phyloP scores from a whole-genome alignment of 2,888 invertebrate species.

The Hyles lineata region DNA sequence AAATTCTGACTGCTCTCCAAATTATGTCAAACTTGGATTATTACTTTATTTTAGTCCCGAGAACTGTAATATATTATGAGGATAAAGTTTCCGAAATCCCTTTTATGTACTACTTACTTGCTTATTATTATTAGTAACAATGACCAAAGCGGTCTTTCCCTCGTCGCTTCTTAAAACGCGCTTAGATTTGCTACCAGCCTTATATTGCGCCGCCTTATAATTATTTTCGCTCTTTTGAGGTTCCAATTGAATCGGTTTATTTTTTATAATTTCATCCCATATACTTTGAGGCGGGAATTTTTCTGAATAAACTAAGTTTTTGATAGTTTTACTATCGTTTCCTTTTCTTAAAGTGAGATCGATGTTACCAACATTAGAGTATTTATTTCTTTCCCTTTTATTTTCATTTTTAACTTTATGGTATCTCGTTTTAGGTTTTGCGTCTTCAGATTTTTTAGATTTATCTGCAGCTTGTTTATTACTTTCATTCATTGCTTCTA shows the following conservation, averaged over 20 bases:
- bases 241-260: slow-evolving; percentile 47
- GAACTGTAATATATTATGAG: no score
- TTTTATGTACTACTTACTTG: slow-evolving; percentile 4
- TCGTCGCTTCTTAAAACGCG: slow-evolving; percentile 28
- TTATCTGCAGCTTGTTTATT: slow-evolving; percentile 16
- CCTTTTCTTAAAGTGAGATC: not conserved
- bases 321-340: slow-evolving; percentile 33
- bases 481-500: slow-evolving; percentile 6
- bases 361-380: not conserved
- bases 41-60: no score
- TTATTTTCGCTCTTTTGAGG: slow-evolving; percentile 32
- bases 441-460: slow-evolving; percentile 26
- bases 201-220: slow-evolving; percentile 23
- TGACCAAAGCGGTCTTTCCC: slow-evolving; percentile 36
- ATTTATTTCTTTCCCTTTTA: not conserved
- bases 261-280: slow-evolving; percentile 49
- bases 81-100: no score
- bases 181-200: slow-evolving; percentile 1
- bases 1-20: no score
- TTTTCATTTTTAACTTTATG: slow-evolving; percentile 32
- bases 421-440: slow-evolving; percentile 36
- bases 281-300: slow-evolving; percentile 46
- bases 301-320: slow-evolving; percentile 47
- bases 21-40: no score
- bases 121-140: slow-evolving; percentile 38